A percentile compares a stretch with the other conserved stretches of the same genome.
phyloP scores from a whole-genome alignment of 2,797 vertebrate species.

The Phalanger gymnotis region DNA sequence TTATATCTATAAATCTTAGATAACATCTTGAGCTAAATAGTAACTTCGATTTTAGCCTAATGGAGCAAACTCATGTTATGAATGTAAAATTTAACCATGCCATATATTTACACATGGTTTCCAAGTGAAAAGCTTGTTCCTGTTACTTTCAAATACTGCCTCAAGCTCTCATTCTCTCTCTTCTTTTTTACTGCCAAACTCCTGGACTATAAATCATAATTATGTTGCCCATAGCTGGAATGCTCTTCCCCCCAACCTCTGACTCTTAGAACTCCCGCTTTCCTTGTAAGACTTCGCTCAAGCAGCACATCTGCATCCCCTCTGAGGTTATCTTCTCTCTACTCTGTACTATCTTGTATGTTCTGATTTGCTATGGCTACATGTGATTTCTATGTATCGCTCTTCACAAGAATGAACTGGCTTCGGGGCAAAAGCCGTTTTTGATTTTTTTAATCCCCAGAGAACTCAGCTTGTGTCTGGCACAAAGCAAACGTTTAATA shows the following conservation, averaged over 20 bases:
- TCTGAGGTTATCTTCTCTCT: background rate
- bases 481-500: background rate
- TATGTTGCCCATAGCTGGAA: background rate
- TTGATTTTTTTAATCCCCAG: background rate
- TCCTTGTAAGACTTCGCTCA: background rate
- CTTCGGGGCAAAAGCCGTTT: background rate
- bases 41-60: slow-evolving; percentile 23
- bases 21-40: background rate
- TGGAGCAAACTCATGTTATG: background rate
- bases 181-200: background rate
- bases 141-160: background rate
- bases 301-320: background rate
- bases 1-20: slow-evolving; percentile 18
- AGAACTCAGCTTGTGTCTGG: background rate
- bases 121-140: slow-evolving; percentile 21
- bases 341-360: background rate
- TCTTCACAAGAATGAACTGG: background rate
- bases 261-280: background rate
- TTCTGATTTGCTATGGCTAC: background rate
- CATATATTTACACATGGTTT: slow-evolving; percentile 12
- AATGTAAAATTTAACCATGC: slow-evolving; percentile 22
- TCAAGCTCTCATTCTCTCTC: background rate
- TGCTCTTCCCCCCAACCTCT: background rate
- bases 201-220: background rate
- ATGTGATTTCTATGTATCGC: background rate